phyloP scores from a whole-genome alignment of 2,888 invertebrate species.

The Deroplatys truncata region DNA sequence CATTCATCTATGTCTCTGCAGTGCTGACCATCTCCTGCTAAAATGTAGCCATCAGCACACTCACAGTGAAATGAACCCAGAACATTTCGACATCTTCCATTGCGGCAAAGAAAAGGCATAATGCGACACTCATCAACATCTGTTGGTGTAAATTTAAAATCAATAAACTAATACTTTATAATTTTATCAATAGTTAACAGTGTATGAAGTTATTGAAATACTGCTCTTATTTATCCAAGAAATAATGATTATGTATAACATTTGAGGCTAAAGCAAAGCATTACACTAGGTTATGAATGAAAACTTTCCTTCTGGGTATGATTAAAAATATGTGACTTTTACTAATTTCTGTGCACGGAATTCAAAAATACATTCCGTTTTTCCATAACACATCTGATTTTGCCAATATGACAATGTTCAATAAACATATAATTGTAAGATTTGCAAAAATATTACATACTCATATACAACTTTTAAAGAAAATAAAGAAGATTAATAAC shows the following conservation, averaged over 20 bases:
- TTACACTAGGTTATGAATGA: no score
- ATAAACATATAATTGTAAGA: no score
- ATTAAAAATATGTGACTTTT: no score
- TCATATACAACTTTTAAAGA: no score
- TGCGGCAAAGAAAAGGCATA: constrained; percentile 80
- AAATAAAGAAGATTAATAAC: no score
- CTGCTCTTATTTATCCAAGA: not conserved
- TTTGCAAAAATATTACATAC: no score
- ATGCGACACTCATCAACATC: constrained; percentile 81
- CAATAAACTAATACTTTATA: not conserved
- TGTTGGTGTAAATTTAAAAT: constrained; percentile 35
- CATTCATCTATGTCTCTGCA: constrained; percentile 79
- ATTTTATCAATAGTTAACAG: not conserved
- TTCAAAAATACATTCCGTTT: no score
- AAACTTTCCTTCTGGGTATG: no score
- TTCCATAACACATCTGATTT: no score
- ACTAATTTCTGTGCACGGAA: no score
- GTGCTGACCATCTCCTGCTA: constrained; percentile 69
- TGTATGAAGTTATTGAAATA: constrained; percentile 1
- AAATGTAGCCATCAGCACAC: constrained; percentile 72
- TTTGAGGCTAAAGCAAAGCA: not conserved
- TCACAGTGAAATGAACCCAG: constrained; percentile 77
- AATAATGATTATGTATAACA: not conserved
- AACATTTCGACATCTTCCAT: constrained; percentile 77
- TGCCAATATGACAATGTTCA: no score